These are phyloP conservation scores for Archaeoteleia sp. DNA, from an alignment of 2,888 invertebrate genomes.

Conservation along the genomic window DNA sequence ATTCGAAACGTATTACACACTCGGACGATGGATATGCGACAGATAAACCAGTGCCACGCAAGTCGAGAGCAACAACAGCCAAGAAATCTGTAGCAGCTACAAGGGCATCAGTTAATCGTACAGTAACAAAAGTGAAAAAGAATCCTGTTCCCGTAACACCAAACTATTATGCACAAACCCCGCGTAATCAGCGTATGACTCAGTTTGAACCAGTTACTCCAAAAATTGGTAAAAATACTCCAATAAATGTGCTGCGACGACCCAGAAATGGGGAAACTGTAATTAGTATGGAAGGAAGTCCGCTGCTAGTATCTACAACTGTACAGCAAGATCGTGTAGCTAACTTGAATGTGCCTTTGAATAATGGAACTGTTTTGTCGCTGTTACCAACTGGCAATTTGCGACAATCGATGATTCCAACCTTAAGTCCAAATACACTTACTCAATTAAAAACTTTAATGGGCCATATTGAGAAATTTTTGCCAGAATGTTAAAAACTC, in stretches of 20 bases:
- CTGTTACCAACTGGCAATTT: constrained; percentile 75
- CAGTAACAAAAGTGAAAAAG: not conserved
- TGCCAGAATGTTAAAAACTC: too few species aligned
- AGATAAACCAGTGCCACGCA: constrained; percentile 2
- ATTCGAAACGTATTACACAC: too few species aligned
- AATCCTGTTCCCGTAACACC: constrained; percentile 14
- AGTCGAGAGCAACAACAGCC: not conserved
- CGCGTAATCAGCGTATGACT: not conserved
- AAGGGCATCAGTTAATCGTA: not conserved
- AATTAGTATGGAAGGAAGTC: constrained; percentile 82
- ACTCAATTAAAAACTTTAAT: constrained; percentile 37
- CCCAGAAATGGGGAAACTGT: constrained; percentile 81
- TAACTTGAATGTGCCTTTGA: constrained; percentile 81
- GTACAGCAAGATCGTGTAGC: constrained; percentile 76
- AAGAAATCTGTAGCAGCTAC: constrained; percentile 12
- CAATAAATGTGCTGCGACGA: constrained; percentile 79
- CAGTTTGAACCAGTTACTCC: constrained; percentile 64
- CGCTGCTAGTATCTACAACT: constrained; percentile 77
- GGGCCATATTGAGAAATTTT: constrained; percentile 45
- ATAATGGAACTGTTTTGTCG: constrained; percentile 80
- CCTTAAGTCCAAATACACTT: constrained; percentile 16
- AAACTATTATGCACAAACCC: constrained; percentile 36
- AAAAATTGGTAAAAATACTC: constrained; percentile 79
- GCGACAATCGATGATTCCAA: constrained; percentile 37
- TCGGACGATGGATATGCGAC: constrained; percentile 14